phyloP scores from a whole-genome alignment of 2,888 invertebrate species.

The Sinhomidia bicolor region DNA sequence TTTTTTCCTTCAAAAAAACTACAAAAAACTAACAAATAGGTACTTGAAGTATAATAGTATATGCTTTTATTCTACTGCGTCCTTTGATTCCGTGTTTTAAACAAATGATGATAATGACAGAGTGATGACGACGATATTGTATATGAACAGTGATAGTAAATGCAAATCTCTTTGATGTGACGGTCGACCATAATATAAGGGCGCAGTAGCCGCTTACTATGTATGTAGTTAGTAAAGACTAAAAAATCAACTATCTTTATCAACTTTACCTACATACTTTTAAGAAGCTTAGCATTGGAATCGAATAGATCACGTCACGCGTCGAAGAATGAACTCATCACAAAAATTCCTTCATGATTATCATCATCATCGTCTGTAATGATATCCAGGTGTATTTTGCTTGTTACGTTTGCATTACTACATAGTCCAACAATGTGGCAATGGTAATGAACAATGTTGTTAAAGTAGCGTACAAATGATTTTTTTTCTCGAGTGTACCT shows the following conservation, averaged over 20 bases:
- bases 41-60: neutral
- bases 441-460: neutral
- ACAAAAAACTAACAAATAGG: neutral
- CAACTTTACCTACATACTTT: neutral
- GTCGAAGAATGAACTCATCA: conserved; percentile 67
- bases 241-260: neutral
- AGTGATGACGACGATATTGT: too few relatives aligned
- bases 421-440: neutral
- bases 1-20: neutral
- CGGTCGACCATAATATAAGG: conserved; percentile 42
- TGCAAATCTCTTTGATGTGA: conserved; percentile 7
- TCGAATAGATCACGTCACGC: conserved; percentile 62
- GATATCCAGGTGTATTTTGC: conserved; percentile 36
- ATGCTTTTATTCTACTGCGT: too few relatives aligned
- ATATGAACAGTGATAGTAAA: neutral
- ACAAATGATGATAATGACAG: conserved; percentile 22
- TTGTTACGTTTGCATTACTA: too few relatives aligned
- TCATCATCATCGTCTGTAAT: conserved; percentile 32
- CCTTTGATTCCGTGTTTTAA: conserved; percentile 3
- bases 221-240: neutral
- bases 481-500: conserved; percentile 11
- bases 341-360: conserved; percentile 53
- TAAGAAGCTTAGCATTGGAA: conserved; percentile 52
- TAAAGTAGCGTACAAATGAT: neutral
- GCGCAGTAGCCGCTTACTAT: neutral